Evolutionary conservation across 2,113 vertebrate species (phyloP), one percentile per base, ranked within the genome.

Genomic region (Eclectus roratus): DNA sequence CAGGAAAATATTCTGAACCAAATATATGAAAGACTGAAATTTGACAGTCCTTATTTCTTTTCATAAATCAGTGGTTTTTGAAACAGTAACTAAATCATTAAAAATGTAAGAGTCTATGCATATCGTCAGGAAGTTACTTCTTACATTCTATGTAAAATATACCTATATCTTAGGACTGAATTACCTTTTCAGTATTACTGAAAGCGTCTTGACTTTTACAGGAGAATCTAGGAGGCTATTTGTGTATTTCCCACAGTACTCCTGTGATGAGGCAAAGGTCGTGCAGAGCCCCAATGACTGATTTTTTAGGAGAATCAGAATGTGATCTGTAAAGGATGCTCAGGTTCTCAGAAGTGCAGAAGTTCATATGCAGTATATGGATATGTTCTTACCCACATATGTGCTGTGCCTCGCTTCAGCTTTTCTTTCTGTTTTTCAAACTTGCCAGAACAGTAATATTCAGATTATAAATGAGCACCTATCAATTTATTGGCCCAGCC

Each of bases 11-110:
- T 53, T 91, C 92, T 84, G 24, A 93, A 73, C 13, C 5, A 74
- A 91, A 81, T 41, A 77, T 23, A 92, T 46, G 50, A 83, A 93
- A 94, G 25, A 66, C 8, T 88, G 82, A 86, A 88, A 92, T 76
- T 2, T 93, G 55, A 39, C 27, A 71, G 39, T 55, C 23, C 27
- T 55, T 60, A 43, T 47, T 95, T 88, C 17, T 74, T 89, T 81
- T 79, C 52, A 85, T 21, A 85, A 35, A 80, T 31, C 9, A 3
- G 13, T 35, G 20, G 2, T 1, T 3, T 92, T 77, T 80, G 44
- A 56, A 91, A 74, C 20, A 65, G 29, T 47, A 83, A 50, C 33
- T 70, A 50, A 80, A 33, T 25, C 25, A 56, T 37, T 55, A 50
- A 68, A 90, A 95, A 84, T 61, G 1, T 41, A 78, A 23, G 55